Conservation (phyloP, 2,113 vertebrate genomes). For the Apteryx mantelli region DNA sequence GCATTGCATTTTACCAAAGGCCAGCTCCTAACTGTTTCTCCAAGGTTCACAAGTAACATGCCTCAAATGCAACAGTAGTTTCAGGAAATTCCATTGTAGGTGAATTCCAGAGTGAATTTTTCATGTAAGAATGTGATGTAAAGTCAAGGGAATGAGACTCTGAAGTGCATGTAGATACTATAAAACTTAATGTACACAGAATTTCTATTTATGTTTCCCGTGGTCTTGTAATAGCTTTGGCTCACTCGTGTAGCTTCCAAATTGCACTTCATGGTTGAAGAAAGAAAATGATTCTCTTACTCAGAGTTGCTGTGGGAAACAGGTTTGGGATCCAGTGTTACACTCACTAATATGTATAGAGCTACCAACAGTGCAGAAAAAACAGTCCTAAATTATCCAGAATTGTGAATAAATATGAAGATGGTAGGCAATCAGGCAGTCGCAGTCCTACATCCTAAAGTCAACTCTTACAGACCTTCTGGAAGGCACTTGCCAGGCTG, state of each 20-base stretch:
- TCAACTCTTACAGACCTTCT: neutral
- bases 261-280: neutral
- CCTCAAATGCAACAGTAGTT: neutral
- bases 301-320: neutral
- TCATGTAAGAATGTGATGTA: neutral
- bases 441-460: neutral
- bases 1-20: neutral
- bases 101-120: neutral
- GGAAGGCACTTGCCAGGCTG: neutral
- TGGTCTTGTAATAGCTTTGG: neutral
- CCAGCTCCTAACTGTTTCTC: neutral
- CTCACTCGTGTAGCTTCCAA: neutral
- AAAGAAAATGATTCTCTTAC: neutral
- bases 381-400: neutral
- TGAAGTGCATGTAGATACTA: neutral
- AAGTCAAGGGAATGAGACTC: neutral
- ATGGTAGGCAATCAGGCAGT: neutral
- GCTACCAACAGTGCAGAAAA: neutral
- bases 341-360: neutral
- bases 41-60: neutral
- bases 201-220: neutral
- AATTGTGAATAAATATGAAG: neutral
- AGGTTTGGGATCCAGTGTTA: neutral
- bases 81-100: neutral
- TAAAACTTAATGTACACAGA: neutral